Evolutionary conservation across 2,113 vertebrate genomes (phyloP), one percentile per base, ranked within the genome.

Genomic region (Larimichthys crocea): DNA sequence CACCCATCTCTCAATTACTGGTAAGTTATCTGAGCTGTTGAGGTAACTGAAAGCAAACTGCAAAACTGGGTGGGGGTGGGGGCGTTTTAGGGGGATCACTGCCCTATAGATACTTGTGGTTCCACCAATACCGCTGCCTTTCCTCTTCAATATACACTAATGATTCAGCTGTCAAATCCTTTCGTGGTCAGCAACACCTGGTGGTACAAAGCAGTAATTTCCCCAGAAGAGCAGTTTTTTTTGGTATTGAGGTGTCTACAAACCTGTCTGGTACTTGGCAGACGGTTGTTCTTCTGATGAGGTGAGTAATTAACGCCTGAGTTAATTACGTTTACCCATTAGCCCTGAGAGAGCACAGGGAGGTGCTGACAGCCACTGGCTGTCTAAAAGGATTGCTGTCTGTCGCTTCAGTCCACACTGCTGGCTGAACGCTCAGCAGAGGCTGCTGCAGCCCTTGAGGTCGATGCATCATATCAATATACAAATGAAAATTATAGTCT

Each of bases 1-100:
- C 98, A 99, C 74, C 98, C 98, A 0, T 99, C 98, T 1, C 96
- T 99, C 0, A 95, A 96, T 49, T 99, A 97, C 88, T 99, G 98
- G 98, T 99, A 94, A 94, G 91, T 77, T 80, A 61, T 74, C 29
- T 63, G 53, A 77, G 44, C 59, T 72, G 2, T 10, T 61, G 26
- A 31, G 16, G 26, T 53, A n/a, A 55, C 15, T 72, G n/a, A 71
- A 80, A 67, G 69, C 57, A 81, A 79, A 78, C 77, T 52, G 62
- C 40, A 63, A 66, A 70, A 55, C 50, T 46, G 40, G 26, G 4
- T 24, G 12, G 16, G 20, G n/a, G 44, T 11, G n/a, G 46, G 3
- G 29, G 11, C 3, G 20, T 68, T 49, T 57, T 19, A 5, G 20
- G 50, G 35, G 71, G 65, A 42, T 29, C 20, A 12, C 49, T 46